Conservation (phyloP, 2,797 vertebrate species). For the Jordanella pulchra region DNA sequence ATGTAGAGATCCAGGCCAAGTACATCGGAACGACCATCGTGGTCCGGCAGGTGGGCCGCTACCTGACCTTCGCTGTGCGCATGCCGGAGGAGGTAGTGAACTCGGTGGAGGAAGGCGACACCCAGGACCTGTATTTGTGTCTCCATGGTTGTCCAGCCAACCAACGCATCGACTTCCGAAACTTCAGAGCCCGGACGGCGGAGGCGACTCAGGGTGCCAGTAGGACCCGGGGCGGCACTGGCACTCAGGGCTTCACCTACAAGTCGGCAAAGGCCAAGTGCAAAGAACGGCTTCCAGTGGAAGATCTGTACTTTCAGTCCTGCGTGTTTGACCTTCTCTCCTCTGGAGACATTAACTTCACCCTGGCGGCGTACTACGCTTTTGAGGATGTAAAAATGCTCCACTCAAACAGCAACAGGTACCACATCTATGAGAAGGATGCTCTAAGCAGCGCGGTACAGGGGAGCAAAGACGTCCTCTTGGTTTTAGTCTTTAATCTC, state of each 20-base stretch:
- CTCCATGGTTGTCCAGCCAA: slow-evolving; percentile 91
- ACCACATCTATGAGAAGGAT: slow-evolving; percentile 91
- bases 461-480: slow-evolving; percentile 10
- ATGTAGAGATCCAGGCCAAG: slow-evolving; percentile 95
- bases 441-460: slow-evolving; percentile 66
- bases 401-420: slow-evolving; percentile 91
- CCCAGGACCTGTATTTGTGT: slow-evolving; percentile 94
- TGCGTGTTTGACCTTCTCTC: slow-evolving; percentile 97
- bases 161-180: slow-evolving; percentile 91
- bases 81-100: slow-evolving; percentile 97
- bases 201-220: slow-evolving; percentile 68
- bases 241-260: slow-evolving; percentile 82
- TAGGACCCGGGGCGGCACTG: slow-evolving; percentile 38
- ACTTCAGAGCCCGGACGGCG: slow-evolving; percentile 68
- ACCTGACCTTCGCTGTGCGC: slow-evolving; percentile 93
- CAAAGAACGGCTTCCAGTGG: slow-evolving; percentile 92
- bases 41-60: slow-evolving; percentile 94
- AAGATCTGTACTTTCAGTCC: slow-evolving; percentile 97
- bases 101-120: slow-evolving; percentile 89
- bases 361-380: slow-evolving; percentile 96
- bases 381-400: slow-evolving; percentile 96
- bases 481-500: slow-evolving; percentile 60
- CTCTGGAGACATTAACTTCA: slow-evolving; percentile 96
- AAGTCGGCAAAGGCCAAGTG: slow-evolving; percentile 90
- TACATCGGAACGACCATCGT: slow-evolving; percentile 98